Evolutionary conservation across 2,797 vertebrate species (phyloP).

Genomic region (Fringilla coelebs): DNA sequence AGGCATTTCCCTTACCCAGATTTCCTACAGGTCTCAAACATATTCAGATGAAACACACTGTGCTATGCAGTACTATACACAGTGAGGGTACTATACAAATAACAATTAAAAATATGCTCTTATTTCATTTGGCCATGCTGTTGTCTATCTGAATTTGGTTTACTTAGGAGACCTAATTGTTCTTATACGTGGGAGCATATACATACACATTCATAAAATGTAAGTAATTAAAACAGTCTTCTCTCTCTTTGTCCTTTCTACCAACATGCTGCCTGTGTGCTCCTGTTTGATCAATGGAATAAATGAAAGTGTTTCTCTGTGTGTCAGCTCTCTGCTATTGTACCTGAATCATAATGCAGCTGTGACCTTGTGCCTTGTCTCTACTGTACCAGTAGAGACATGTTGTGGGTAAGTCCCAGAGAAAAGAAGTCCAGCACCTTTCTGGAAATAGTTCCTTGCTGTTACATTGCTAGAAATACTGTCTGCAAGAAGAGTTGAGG

Average conservation of each 20-base stretch:
- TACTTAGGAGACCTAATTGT: background rate
- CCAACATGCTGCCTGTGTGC: background rate
- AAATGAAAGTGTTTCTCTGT: background rate
- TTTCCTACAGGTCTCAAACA: background rate
- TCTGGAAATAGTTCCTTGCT: background rate
- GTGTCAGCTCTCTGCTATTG: background rate
- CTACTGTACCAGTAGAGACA: background rate
- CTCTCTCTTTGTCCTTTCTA: background rate
- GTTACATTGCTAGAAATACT: background rate
- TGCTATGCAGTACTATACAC: background rate
- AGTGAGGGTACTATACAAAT: background rate
- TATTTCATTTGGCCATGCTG: background rate
- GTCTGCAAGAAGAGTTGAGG: background rate
- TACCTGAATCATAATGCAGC: background rate
- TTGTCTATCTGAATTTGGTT: background rate
- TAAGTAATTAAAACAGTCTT: conserved; percentile 13
- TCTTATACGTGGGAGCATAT: background rate
- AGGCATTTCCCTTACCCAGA: background rate
- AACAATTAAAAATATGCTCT: background rate
- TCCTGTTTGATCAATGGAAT: background rate
- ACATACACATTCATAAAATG: background rate
- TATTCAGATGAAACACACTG: background rate
- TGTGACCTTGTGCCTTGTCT: background rate
- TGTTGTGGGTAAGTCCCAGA: background rate
- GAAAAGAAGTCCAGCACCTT: background rate